Percentiles rank a stretch among this genome's conserved stretches.
phyloP scores from a whole-genome alignment of 2,888 invertebrate genomes.

The Lochmaea crataegi region DNA sequence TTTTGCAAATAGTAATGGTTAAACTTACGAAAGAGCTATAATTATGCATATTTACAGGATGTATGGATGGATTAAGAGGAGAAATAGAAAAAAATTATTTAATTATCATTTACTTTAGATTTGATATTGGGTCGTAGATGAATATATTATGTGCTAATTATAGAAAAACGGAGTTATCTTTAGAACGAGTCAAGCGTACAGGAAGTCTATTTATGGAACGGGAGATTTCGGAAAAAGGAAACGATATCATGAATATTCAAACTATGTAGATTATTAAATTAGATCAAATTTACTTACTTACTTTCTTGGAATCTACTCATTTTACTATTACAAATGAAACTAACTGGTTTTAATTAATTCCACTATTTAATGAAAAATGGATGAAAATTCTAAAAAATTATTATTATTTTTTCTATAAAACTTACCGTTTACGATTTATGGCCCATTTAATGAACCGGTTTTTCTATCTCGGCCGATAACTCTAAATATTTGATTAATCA shows the following conservation, averaged over 20 bases:
- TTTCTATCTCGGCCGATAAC: too few species aligned
- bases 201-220: background rate
- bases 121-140: conserved; percentile 6
- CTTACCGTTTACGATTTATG: too few species aligned
- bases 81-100: conserved; percentile 10
- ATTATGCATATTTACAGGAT: conserved; percentile 3
- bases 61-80: conserved; percentile 5
- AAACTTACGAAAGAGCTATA: background rate
- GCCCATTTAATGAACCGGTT: too few species aligned
- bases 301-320: too few species aligned
- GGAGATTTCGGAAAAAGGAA: background rate
- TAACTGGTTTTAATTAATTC: too few species aligned
- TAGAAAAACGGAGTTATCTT: conserved; percentile 1
- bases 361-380: too few species aligned
- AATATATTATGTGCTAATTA: conserved; percentile 8
- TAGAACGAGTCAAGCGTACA: background rate
- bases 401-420: too few species aligned
- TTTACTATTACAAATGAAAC: too few species aligned
- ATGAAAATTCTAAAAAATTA: too few species aligned
- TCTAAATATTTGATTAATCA: too few species aligned
- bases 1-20: conserved; percentile 10
- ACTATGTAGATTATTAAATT: too few species aligned
- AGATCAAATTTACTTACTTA: too few species aligned
- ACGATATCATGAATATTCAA: background rate
- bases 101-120: conserved; percentile 10